These are phyloP conservation scores for Tethea ocularis DNA, from an alignment of 2,888 invertebrate genomes.

Conservation along the genomic window DNA sequence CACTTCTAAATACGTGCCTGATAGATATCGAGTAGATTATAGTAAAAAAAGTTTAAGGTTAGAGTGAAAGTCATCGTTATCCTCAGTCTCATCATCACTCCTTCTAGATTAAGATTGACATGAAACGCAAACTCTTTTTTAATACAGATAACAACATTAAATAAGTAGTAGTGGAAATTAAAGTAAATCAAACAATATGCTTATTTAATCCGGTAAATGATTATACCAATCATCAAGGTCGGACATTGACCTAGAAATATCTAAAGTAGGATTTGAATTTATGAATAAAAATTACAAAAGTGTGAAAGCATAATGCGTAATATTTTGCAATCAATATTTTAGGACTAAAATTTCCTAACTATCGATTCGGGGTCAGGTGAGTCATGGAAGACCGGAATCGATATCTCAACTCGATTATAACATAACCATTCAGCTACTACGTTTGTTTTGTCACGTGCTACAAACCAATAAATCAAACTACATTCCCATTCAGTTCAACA, in stretches of 20 bases:
- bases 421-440: conserved; percentile 45
- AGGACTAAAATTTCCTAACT: conserved; percentile 21
- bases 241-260: background rate
- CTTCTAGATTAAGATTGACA: background rate
- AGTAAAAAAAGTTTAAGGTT: background rate
- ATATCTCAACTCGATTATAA: conserved; percentile 57
- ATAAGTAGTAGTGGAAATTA: too few species aligned
- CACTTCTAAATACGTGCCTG: too few species aligned
- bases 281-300: background rate
- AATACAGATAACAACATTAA: too few species aligned
- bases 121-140: background rate
- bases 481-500: background rate
- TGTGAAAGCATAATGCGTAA: background rate
- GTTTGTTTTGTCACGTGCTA: conserved; percentile 32
- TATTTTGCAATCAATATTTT: background rate
- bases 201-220: background rate
- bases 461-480: background rate
- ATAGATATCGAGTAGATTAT: too few species aligned
- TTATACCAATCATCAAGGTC: background rate
- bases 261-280: background rate
- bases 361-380: conserved; percentile 48
- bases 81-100: background rate
- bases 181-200: background rate
- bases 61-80: background rate
- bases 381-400: conserved; percentile 52